phyloP scores from a whole-genome alignment of 2,888 invertebrate species.

The Malthinus seriepunctatus region DNA sequence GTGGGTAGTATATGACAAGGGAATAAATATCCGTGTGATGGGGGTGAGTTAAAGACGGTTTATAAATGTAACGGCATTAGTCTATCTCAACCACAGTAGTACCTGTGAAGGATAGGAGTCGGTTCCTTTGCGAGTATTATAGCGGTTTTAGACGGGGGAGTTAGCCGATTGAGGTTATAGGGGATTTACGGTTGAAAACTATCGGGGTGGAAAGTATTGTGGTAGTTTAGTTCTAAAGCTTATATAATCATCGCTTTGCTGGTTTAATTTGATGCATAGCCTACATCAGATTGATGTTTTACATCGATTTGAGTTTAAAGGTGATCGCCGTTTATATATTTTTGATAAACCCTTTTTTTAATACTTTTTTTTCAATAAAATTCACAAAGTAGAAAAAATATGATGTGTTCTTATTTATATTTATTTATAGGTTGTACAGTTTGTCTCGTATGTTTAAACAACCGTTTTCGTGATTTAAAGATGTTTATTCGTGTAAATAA shows the following conservation, averaged over 20 bases:
- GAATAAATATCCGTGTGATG: conserved; percentile 19
- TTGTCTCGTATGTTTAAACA: no score
- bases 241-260: conserved; percentile 36
- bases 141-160: conserved; percentile 25
- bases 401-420: no score
- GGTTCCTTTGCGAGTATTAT: conserved; percentile 29
- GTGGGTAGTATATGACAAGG: conserved; percentile 10
- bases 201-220: conserved; percentile 12
- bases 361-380: conserved; percentile 2
- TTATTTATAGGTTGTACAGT: no score
- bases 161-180: conserved; percentile 31
- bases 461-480: no score
- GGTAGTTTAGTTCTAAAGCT: conserved; percentile 31
- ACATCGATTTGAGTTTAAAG: conserved; percentile 28
- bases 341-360: conserved; percentile 11
- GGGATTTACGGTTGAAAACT: conserved; percentile 29
- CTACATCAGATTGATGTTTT: conserved; percentile 26
- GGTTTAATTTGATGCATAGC: conserved; percentile 36
- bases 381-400: no score
- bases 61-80: conserved; percentile 26
- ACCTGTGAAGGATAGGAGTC: conserved; percentile 24
- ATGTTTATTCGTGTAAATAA: no score
- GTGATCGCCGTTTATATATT: conserved; percentile 19
- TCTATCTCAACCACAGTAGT: conserved; percentile 20
- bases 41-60: conserved; percentile 18